Evolutionary conservation across 1,140 invertebrate species (phyloP), one percentile per base, ranked within the genome.

Genomic region (Lordiphosa clarofinis): DNA sequence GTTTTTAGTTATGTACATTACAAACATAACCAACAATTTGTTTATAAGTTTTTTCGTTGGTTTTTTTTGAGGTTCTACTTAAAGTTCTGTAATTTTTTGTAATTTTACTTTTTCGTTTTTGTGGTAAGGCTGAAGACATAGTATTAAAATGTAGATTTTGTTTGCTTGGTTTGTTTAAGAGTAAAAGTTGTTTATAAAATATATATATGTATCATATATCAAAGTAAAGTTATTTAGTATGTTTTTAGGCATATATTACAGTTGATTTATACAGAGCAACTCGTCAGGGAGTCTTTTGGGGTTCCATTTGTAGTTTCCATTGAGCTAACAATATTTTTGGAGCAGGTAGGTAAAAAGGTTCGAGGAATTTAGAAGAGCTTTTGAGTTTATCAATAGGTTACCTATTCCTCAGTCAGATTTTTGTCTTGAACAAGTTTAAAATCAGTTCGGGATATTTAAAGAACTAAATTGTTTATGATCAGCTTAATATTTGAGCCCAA

Each of bases 161-260:
- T 36, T 13, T 66, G 55, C 57, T 64, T 13, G 71, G 68, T 54
- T 84, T 70, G 55, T 73, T 69, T 62, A 84, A 82, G 78, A 82
- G 78, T 82, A 82, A 82, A 82, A 82, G 78, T 82, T 82, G 57
- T 84, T 82, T 82, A 82, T 82, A 82, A 82, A 82, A 82, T 82
- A 82, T 82, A 82, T 82, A 82, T 82, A 82, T 82, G 40, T 72
- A 63, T 76, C 73, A 78, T 82, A 78, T 82, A 82, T 84, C 78
- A 82, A 82, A 82, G 78, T 84, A 70, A 70, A 78, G 68, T 69
- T 73, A 60, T 68, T 54, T 69, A 75, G 65, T 74, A 66, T 53
- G 38, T 40, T 60, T 55, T 54, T 68, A 71, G 63, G 68, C 52
- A 52, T 84, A 70, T 82, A 70, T 84, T 84, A 84, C 78, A 78